Evolutionary conservation across 1,140 invertebrate species (phyloP).

Genomic region (Trissolcus basalis): DNA sequence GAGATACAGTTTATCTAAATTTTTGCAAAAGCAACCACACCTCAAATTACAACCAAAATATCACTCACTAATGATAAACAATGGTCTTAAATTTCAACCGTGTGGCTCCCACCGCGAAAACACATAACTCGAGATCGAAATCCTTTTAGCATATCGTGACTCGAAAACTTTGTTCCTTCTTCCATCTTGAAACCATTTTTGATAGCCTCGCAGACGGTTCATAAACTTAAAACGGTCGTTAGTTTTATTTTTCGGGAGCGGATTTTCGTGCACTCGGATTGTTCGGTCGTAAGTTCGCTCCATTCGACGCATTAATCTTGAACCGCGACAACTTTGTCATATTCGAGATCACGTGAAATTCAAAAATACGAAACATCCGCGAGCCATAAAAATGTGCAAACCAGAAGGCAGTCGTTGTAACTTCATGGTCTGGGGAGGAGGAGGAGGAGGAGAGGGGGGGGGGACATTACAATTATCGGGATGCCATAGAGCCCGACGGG

Average conservation of each 20-base stretch:
- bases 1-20: no score
- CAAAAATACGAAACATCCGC: no score
- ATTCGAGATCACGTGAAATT: no score
- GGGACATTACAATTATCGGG: no score
- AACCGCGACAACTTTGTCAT: no score
- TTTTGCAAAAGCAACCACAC: neutral
- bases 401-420: no score
- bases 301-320: no score
- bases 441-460: no score
- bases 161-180: constrained; percentile 46
- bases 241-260: constrained; percentile 49
- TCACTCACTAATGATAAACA: constrained; percentile 22
- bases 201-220: constrained; percentile 52
- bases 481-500: no score
- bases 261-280: constrained; percentile 32
- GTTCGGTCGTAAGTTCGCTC: constrained; percentile 23
- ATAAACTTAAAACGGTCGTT: constrained; percentile 50
- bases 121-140: constrained; percentile 51
- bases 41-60: constrained; percentile 1
- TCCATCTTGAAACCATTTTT: constrained; percentile 44
- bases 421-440: no score
- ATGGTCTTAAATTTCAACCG: constrained; percentile 40
- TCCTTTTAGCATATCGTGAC: constrained; percentile 58
- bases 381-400: no score
- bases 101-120: constrained; percentile 34